A percentile compares a stretch with the other conserved stretches of the same genome.
phyloP scores from a whole-genome alignment of 2,113 vertebrate genomes.

The Sakesphorus luctuosus region DNA sequence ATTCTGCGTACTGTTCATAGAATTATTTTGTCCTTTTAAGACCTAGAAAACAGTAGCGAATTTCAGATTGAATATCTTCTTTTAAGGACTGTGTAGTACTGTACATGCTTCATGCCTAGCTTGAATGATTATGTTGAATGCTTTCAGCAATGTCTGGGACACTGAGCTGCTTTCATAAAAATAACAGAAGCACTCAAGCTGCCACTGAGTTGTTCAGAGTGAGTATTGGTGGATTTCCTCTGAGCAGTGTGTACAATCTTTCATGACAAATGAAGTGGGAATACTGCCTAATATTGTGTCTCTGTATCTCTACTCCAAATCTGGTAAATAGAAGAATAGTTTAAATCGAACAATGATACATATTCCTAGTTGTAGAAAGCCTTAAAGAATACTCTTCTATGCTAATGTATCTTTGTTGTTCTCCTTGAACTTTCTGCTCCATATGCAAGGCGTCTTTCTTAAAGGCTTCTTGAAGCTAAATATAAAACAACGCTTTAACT shows the following conservation, averaged over 20 bases:
- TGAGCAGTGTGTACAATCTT: not conserved
- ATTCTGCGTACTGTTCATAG: not conserved
- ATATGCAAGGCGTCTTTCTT: not conserved
- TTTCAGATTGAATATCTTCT: not conserved
- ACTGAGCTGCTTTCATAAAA: not conserved
- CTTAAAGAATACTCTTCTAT: not conserved
- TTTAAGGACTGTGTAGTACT: not conserved
- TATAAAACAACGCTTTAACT: not conserved
- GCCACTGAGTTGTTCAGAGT: not conserved
- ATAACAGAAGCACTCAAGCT: not conserved
- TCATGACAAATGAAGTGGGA: not conserved
- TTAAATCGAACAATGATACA: fast-evolving
- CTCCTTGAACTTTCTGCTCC: not conserved
- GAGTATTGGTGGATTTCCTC: not conserved
- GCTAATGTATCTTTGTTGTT: not conserved
- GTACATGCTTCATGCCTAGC: not conserved
- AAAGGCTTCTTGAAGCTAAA: not conserved
- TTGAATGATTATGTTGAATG: not conserved
- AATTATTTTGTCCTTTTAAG: not conserved
- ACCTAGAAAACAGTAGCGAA: not conserved
- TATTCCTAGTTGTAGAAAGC: not conserved
- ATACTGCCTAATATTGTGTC: not conserved
- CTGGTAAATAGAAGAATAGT: not conserved
- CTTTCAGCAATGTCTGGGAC: not conserved
- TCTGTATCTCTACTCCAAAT: not conserved